A percentile compares a stretch with the other conserved stretches of the same genome.
phyloP scores from a whole-genome alignment of 1,140 invertebrate species.

The Chionoecetes opilio region DNA sequence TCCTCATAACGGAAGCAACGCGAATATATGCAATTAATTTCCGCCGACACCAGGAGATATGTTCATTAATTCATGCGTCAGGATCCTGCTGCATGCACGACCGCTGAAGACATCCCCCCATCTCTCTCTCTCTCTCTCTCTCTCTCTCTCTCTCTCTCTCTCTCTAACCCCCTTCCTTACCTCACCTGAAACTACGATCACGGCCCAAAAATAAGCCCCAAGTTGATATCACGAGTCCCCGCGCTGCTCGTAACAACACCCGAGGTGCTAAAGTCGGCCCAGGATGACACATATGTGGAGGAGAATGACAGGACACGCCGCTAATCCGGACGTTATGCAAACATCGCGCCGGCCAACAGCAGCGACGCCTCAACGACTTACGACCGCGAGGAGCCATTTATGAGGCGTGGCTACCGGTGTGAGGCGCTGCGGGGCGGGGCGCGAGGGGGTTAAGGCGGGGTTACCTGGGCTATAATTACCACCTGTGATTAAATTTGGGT shows the following conservation, averaged over 20 bases:
- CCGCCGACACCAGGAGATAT: slow-evolving; percentile 20
- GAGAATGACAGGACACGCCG: not conserved
- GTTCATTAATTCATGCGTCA: slow-evolving; percentile 34
- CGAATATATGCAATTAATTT: slow-evolving; percentile 35
- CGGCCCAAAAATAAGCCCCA: not conserved
- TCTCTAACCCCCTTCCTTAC: not conserved
- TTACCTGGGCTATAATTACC: slow-evolving; percentile 53
- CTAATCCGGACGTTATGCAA: slow-evolving; percentile 35
- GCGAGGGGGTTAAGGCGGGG: not conserved
- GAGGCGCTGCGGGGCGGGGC: no score
- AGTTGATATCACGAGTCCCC: not conserved
- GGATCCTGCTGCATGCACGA: no score
- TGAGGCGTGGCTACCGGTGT: slow-evolving; percentile 45
- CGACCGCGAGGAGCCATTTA: slow-evolving; percentile 49
- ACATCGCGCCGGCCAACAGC: slow-evolving; percentile 52
- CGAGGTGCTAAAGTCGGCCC: not conserved
- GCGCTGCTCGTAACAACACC: not conserved
- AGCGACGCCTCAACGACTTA: not conserved
- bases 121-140: not conserved
- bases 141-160: not conserved
- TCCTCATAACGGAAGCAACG: slow-evolving; percentile 49
- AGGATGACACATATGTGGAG: slow-evolving; percentile 46
- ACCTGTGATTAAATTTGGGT: slow-evolving; percentile 61
- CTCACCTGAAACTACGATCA: not conserved
- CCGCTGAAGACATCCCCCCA: not conserved